Evolutionary conservation across 1,140 invertebrate species (phyloP).

Genomic region (Ceratitis capitata): DNA sequence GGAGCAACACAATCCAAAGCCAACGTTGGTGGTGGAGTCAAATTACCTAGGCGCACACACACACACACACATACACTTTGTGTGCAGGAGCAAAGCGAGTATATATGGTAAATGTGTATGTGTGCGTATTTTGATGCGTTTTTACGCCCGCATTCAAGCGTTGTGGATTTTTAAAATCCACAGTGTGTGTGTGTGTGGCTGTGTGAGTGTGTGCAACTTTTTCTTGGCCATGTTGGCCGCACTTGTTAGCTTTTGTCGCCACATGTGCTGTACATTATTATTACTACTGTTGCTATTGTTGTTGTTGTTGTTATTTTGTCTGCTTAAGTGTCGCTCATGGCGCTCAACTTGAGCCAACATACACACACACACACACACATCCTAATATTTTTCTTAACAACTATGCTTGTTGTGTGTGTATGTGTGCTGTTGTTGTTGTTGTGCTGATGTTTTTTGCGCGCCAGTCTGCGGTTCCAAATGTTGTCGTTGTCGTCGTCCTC

Average conservation of each 20-base stretch:
- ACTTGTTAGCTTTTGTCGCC: slow-evolving; percentile 33
- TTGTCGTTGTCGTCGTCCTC: not conserved
- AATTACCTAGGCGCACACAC: slow-evolving; percentile 15
- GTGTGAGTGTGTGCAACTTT: not conserved
- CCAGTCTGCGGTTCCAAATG: slow-evolving; percentile 28
- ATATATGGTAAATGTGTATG: not conserved
- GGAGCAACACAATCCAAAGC: not conserved
- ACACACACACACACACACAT: not conserved
- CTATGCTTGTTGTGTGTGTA: not conserved
- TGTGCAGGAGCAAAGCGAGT: not conserved
- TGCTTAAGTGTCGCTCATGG: slow-evolving; percentile 19
- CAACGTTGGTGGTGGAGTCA: slow-evolving; percentile 11
- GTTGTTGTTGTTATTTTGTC: not conserved
- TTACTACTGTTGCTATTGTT: not conserved
- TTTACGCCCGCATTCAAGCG: slow-evolving; percentile 14
- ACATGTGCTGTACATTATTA: slow-evolving; percentile 4
- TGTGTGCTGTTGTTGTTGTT: not conserved
- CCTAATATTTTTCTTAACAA: too few species aligned
- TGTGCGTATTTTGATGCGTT: not conserved
- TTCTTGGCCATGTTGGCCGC: slow-evolving; percentile 34
- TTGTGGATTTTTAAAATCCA: not conserved
- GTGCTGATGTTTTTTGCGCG: slow-evolving; percentile 3
- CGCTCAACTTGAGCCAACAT: not conserved
- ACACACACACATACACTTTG: too few species aligned
- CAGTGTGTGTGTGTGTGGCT: not conserved